phyloP scores from a whole-genome alignment of 2,797 vertebrate species.

The Threskiornis aethiopicus region DNA sequence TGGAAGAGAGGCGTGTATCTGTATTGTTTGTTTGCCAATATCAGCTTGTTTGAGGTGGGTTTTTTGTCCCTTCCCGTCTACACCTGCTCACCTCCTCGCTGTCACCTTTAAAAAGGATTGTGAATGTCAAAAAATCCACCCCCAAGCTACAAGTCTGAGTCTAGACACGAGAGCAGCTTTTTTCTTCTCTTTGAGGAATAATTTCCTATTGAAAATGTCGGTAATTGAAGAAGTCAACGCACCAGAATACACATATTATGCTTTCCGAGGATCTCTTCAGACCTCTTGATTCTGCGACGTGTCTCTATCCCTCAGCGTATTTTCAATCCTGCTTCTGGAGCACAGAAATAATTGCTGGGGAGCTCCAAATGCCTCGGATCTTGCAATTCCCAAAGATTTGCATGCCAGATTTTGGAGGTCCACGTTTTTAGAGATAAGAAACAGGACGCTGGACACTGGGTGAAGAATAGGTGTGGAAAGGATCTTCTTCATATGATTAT shows the following conservation, averaged over 20 bases:
- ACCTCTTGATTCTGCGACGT: fast-evolving
- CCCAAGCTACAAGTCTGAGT: not conserved
- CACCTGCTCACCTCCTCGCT: not conserved
- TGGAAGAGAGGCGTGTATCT: fast-evolving
- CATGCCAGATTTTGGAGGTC: not conserved
- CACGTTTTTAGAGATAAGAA: not conserved
- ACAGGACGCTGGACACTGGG: fast-evolving
- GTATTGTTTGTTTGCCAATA: not conserved
- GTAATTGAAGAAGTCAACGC: fast-evolving
- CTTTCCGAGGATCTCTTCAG: not conserved
- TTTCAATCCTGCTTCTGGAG: not conserved
- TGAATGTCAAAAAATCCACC: not conserved
- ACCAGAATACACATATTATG: fast-evolving
- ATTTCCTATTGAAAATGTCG: not conserved
- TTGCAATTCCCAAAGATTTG: not conserved
- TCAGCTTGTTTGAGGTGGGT: not conserved
- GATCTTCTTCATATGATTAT: not conserved
- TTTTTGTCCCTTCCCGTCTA: not conserved
- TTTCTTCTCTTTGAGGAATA: not conserved
- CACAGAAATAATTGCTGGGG: not conserved
- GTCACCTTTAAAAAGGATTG: not conserved
- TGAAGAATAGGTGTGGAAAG: not conserved
- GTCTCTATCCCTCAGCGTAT: not conserved
- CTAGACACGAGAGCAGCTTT: not conserved
- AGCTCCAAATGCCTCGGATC: not conserved